phyloP scores from a whole-genome alignment of 2,113 vertebrate genomes.

The Emydura subglobosa region DNA sequence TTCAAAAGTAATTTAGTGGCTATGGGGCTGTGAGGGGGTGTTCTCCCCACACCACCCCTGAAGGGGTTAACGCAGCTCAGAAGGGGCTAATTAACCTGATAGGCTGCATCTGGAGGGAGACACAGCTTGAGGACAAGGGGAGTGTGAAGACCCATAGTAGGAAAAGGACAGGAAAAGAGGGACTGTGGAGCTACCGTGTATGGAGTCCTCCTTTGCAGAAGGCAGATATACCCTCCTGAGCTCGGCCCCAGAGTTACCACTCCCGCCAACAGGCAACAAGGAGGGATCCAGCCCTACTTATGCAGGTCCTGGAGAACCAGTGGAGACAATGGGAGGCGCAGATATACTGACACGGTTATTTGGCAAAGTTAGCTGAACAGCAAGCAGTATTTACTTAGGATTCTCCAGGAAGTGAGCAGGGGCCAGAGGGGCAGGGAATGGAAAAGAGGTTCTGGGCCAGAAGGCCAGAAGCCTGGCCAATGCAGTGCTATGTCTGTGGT shows the following conservation, averaged over 20 bases:
- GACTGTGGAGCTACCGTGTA: background rate
- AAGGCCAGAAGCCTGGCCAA: background rate
- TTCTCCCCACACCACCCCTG: background rate
- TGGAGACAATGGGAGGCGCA: background rate
- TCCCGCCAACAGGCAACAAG: background rate
- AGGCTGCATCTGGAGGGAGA: background rate
- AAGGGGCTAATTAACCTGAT: background rate
- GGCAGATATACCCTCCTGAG: background rate
- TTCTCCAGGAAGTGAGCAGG: background rate
- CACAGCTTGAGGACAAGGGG: background rate
- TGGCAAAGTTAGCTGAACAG: background rate
- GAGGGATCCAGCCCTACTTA: background rate
- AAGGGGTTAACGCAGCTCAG: background rate
- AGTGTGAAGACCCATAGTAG: background rate
- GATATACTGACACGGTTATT: background rate
- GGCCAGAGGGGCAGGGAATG: background rate
- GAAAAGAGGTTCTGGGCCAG: background rate
- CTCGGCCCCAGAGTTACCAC: background rate
- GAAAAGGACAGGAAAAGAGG: background rate
- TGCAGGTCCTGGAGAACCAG: background rate
- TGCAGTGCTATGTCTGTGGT: background rate
- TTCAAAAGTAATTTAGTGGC: background rate
- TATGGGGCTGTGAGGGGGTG: background rate
- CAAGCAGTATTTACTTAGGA: background rate
- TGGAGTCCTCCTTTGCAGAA: background rate